Evolutionary conservation across 64 coral and sea anemone genomes (phyloP).

Genomic region (Cladopsammia gracilis): DNA sequence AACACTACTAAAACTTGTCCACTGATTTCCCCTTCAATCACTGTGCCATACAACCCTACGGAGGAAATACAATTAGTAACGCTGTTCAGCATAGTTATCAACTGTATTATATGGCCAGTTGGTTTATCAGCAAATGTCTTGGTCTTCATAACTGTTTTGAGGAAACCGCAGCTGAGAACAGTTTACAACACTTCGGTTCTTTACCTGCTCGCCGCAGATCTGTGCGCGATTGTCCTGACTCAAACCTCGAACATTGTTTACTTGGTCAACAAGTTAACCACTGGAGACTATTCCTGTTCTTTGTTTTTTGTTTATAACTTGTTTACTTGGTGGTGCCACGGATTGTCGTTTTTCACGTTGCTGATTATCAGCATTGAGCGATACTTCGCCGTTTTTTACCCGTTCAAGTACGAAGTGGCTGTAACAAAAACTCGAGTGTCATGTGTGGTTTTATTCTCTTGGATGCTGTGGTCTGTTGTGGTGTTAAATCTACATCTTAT

Average conservation of each 20-base stretch:
- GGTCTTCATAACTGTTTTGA: constrained; percentile 54
- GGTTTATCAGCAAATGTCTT: constrained; percentile 36
- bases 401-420: constrained; percentile 30
- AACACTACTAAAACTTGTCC: neutral
- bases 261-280: constrained; percentile 55
- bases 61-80: neutral
- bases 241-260: constrained; percentile 57
- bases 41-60: constrained; percentile 17
- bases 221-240: neutral
- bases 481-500: neutral
- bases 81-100: constrained; percentile 15
- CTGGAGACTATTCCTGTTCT: constrained; percentile 30
- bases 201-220: constrained; percentile 27
- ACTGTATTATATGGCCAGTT: constrained; percentile 38
- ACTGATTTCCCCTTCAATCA: neutral
- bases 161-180: constrained; percentile 37
- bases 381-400: constrained; percentile 59
- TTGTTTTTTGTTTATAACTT: constrained; percentile 58
- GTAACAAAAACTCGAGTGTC: constrained; percentile 29
- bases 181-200: constrained; percentile 58
- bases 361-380: constrained; percentile 42
- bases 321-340: constrained; percentile 37
- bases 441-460: neutral
- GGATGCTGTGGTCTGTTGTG: neutral
- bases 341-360: constrained; percentile 56